phyloP scores from a whole-genome alignment of 2,113 vertebrate genomes.

The Phrynocephalus versicolor region DNA sequence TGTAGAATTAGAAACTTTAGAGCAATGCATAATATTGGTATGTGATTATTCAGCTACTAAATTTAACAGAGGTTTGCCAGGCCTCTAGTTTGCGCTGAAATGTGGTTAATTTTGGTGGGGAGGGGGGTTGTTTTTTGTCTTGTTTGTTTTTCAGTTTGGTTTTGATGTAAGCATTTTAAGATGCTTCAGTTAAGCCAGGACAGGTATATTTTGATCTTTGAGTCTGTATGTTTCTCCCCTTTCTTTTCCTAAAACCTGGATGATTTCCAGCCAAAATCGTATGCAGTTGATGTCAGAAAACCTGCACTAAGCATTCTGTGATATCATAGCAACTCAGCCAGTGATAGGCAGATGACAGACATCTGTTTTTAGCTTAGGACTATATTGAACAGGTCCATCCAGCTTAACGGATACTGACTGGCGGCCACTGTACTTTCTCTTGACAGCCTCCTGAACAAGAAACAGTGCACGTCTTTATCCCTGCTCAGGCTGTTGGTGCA shows the following conservation, averaged over 20 bases:
- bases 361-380: background rate
- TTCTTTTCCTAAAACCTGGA: background rate
- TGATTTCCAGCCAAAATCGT: background rate
- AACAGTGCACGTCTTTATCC: constrained; percentile 94
- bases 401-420: background rate
- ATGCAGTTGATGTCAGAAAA: background rate
- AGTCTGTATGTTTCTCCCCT: no score
- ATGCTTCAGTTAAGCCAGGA: no score
- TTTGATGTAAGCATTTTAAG: no score
- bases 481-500: constrained; percentile 92
- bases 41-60: no score
- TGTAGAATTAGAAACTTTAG: no score
- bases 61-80: no score
- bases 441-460: constrained; percentile 88
- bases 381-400: background rate
- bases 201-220: no score
- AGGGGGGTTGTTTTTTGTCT: no score
- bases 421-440: rapidly evolving
- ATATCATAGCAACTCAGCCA: background rate
- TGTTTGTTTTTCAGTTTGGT: no score
- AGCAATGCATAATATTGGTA: no score
- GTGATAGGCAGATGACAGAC: background rate
- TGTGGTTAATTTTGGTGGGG: no score
- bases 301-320: background rate
- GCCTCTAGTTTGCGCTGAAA: no score